These are phyloP conservation scores for Liopterus haemorrhoidalis DNA, from an alignment of 2,888 invertebrate species.

Conservation along the genomic window DNA sequence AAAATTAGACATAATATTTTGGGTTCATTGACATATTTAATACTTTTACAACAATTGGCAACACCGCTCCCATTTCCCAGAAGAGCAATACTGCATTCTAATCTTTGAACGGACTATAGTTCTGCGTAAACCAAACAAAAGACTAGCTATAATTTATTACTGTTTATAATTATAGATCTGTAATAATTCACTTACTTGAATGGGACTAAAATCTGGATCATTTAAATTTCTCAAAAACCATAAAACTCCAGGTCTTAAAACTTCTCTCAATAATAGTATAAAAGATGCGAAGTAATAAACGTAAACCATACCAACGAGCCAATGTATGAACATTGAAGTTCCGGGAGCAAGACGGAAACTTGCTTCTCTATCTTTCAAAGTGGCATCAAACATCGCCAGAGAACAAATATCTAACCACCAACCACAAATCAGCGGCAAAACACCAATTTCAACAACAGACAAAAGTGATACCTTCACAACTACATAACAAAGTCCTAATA, in stretches of 20 bases:
- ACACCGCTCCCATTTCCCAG: no score
- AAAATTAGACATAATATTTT: no score
- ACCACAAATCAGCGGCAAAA: constrained; percentile 93
- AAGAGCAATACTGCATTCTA: no score
- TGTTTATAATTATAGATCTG: no score
- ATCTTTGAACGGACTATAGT: no score
- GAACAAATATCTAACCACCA: constrained; percentile 99
- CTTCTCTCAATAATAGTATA: constrained; percentile 85
- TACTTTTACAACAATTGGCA: no score
- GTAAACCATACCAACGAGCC: constrained; percentile 98
- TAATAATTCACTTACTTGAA: constrained; percentile 60
- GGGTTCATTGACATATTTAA: no score
- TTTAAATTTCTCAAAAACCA: constrained; percentile 98
- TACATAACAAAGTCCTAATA: constrained; percentile 89
- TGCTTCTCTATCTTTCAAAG: constrained; percentile 77
- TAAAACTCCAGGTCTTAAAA: constrained; percentile 90
- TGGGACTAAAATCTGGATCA: constrained; percentile 98
- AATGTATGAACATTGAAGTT: constrained; percentile 96
- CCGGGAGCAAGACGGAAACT: constrained; percentile 89
- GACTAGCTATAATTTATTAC: no score
- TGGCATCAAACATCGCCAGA: constrained; percentile 83
- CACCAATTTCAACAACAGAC: constrained; percentile 94
- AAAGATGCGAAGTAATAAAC: constrained; percentile 99
- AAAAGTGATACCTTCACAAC: constrained; percentile 87
- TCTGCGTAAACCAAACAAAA: constrained; percentile 8